Base-by-base conservation (phyloP, 2,797 vertebrate genomes). In the Busarellus nigricollis region DNA sequence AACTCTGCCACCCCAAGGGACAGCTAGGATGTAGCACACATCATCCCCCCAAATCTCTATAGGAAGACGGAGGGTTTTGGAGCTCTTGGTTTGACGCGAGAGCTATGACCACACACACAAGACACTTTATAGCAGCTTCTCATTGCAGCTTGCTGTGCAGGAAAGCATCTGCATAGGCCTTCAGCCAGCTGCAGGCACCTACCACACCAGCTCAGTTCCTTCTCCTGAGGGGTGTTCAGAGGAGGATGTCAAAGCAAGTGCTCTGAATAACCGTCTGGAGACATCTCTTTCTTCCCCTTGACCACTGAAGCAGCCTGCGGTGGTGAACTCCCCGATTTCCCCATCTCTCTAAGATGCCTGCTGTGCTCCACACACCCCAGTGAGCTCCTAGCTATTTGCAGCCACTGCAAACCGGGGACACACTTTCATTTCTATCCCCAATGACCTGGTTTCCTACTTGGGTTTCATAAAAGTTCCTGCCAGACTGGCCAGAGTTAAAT, bases 21-120 rank as follows among this genome's bases (percentile, higher is more conserved):
- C 28, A 50, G 24, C 4, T 5, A n/a, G 29, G 37, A 50, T 7
- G 11, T 15, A 26, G 13, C 5, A 5, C 1, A 0, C 33, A 17
- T 20, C 24, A 7, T 19, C 21, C 31, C 24, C 18, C 10, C 1
- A 1, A 13, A 28, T 19, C 1, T 3, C 63, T 58, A 3, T 5
- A 7, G 29, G 22, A 62, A 55, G 38, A 37, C 0, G 0, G 26
- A 61, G 10, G 44, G 29, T 2, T 76, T 29, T 63, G 55, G 26
- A 74, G 55, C 22, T 74, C 45, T 33, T 66, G 35, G 70, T 62
- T 31, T 70, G 57, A 87, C 0, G 0, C 0, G 1, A 50, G 24
- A 63, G 37, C 55, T 31, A 15, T 14, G 44, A 50, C 24, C 57
- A 35, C 63, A 8, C 0, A 12, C 44, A 40, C 13, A 24, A 70